Base-by-base conservation (phyloP, 2,888 invertebrate genomes). In the Pterobdella sp. region DNA sequence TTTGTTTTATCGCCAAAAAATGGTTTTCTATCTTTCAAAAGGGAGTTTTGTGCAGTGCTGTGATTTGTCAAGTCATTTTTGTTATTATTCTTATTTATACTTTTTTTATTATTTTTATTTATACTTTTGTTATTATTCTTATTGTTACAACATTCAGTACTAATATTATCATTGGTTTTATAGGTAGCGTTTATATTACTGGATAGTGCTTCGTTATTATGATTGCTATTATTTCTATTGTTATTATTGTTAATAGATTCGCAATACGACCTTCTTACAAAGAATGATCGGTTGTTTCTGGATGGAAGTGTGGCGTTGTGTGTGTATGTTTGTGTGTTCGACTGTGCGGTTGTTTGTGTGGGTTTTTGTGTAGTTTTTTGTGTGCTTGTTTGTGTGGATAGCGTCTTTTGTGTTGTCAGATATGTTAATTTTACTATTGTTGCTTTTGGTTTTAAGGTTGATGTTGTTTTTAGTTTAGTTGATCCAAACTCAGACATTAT, bases 301-400 rank as follows among this genome's bases (percentile, higher is more conserved):
- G 10, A 18, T 18, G 42, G 7, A 18, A 42, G 18, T 14, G 42
- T 42, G 42, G 10, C 18, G 18, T 18, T 42, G 42, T 42, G 42
- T 42, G 18, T 18, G 42, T 18, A 7, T 42, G 7, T 42, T 14
- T 7, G 42, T 7, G 10, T 42, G 7, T 42, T 42, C 10, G 18
- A 18, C 10, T 42, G 42, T 42, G 42, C 18, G 42, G 7, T 42
- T 14, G 42, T 7, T 42, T 42, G 42, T 42, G 42, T 42, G 42
- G 67, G 14, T 31, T 31, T 10, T 14, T 32, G 32, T 32, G 34
- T 32, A 32, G 29, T 4, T 31, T 7, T 32, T 4, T 67, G 67
- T 67, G 63, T 67, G 67, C 32, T 31, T 32, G 67, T 67, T 29
- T 29, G 18, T 67, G 63, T 63, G n/a, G n/a, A n/a, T n/a, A n/a